Evolutionary conservation across 2,113 vertebrate species (phyloP), one percentile per base, ranked within the genome.

Genomic region (Zeus faber): DNA sequence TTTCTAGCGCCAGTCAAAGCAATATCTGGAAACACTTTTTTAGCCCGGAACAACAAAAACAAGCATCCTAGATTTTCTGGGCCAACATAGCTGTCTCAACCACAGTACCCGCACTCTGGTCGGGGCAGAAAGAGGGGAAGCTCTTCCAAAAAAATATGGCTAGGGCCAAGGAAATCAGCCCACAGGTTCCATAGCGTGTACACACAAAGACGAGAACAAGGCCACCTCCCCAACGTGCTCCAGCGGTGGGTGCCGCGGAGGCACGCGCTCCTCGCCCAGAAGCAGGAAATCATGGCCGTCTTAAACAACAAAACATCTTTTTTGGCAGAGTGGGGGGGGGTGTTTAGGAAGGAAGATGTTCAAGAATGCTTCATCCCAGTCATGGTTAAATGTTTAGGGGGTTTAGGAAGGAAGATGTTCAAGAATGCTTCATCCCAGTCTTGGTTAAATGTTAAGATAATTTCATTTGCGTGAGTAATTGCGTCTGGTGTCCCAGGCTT

Each of bases 11-110:
- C 68, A 82, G 72, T 76, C 69, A 77, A 79, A 80, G 74, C 70
- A 80, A 71, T 83, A 85, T 80, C 82, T 87, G 87, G 79, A 85
- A 88, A 73, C 73, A 78, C 65, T 85, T 79, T 87, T 85, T 71
- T 5, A 67, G 72, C 65, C 46, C 61, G 55, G 58, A 76, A 77
- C 74, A 84, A 72, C 64, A 76, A 75, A 67, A 79, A 80, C 69
- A 78, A 8, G 52, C 54, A 76, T 72, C 76, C 73, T 68, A 68
- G 56, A 76, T 78, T 79, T 84, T 66, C 14, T 79, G 71, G 44
- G 39, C 60, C 64, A 41, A 50, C 70, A 82, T 76, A 82, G 73
- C 63, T 52, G 48, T 67, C 75, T 67, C 68, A 55, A 83, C 78
- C 78, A 67, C 74, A 77, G 48, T 72, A 43, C 60, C 80, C 72